Percentiles rank a stretch among this genome's conserved stretches.
Evolutionary conservation across 2,888 invertebrate genomes (phyloP).

Genomic region (Erebia aethiops): DNA sequence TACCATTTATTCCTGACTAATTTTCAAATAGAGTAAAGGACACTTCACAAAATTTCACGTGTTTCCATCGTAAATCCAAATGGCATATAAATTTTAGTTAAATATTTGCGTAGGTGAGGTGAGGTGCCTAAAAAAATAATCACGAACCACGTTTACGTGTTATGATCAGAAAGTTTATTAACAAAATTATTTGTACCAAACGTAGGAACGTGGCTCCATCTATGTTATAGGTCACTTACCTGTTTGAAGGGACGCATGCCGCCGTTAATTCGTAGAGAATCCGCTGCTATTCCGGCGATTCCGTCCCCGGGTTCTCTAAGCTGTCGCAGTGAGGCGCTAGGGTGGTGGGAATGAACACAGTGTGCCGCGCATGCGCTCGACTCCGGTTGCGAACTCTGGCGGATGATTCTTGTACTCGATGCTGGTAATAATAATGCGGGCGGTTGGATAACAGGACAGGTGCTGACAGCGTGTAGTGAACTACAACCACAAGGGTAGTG

Average conservation of each 20-base stretch:
- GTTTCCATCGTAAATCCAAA: not conserved
- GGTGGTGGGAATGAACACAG: slow-evolving; percentile 86
- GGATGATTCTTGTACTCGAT: slow-evolving; percentile 90
- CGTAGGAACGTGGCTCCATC: slow-evolving; percentile 61
- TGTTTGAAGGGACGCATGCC: slow-evolving; percentile 98
- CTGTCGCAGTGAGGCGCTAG: slow-evolving; percentile 94
- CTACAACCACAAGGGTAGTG: slow-evolving; percentile 85
- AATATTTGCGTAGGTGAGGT: not conserved
- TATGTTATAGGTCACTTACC: slow-evolving; percentile 82
- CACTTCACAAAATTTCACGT: not conserved
- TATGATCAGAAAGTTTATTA: not conserved
- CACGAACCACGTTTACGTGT: not conserved
- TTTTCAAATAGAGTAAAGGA: not conserved
- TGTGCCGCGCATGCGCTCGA: slow-evolving; percentile 86
- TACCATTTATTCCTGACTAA: slow-evolving; percentile 24
- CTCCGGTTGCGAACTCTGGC: slow-evolving; percentile 94
- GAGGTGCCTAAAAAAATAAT: not conserved
- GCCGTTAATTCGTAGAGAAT: slow-evolving; percentile 97
- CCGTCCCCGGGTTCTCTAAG: slow-evolving; percentile 92
- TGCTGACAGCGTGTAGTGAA: slow-evolving; percentile 80
- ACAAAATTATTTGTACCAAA: not conserved
- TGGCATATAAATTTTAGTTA: not conserved
- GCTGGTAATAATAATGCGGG: slow-evolving; percentile 89
- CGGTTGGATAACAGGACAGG: slow-evolving; percentile 86
- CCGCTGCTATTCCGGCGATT: slow-evolving; percentile 97